Evolutionary conservation across 2,888 invertebrate genomes (phyloP).

Genomic region (Ochropleura leucogaster): DNA sequence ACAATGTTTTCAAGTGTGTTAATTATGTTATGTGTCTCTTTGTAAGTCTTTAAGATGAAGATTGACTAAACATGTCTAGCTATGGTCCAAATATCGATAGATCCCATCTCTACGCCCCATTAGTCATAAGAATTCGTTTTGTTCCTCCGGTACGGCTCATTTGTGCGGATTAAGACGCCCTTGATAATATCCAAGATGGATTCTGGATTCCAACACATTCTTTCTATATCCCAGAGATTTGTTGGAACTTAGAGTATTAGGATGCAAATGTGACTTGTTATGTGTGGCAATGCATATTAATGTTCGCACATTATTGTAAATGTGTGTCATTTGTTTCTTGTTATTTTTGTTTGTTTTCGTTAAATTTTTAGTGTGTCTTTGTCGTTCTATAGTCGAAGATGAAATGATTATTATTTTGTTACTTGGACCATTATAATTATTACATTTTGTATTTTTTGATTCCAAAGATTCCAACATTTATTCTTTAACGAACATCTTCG

Average conservation of each 20-base stretch:
- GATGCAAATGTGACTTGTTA: conserved; percentile 51
- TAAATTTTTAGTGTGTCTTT: conserved; percentile 1
- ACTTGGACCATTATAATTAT: neutral
- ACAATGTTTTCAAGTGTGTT: neutral
- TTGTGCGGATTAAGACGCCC: conserved; percentile 79
- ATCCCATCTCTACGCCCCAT: conserved; percentile 68
- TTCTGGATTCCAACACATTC: conserved; percentile 60
- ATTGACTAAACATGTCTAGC: too few relatives aligned
- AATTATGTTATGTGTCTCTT: neutral
- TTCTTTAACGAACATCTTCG: neutral
- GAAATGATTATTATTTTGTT: conserved; percentile 2
- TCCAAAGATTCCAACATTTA: neutral
- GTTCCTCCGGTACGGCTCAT: conserved; percentile 76
- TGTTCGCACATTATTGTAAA: conserved; percentile 41
- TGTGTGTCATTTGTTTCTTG: conserved; percentile 36
- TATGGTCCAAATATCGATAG: conserved; percentile 20
- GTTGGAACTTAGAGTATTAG: conserved; percentile 54
- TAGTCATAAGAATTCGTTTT: conserved; percentile 84
- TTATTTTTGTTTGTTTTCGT: conserved; percentile 20
- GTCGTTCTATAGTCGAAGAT: conserved; percentile 1
- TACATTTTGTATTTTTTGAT: neutral
- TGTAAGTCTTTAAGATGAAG: neutral
- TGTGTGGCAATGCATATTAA: conserved; percentile 44
- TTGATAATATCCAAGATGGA: conserved; percentile 60
- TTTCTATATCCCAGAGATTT: conserved; percentile 64